Evolutionary conservation across 2,113 vertebrate species (phyloP).

Genomic region (Dipodomys stephensi): DNA sequence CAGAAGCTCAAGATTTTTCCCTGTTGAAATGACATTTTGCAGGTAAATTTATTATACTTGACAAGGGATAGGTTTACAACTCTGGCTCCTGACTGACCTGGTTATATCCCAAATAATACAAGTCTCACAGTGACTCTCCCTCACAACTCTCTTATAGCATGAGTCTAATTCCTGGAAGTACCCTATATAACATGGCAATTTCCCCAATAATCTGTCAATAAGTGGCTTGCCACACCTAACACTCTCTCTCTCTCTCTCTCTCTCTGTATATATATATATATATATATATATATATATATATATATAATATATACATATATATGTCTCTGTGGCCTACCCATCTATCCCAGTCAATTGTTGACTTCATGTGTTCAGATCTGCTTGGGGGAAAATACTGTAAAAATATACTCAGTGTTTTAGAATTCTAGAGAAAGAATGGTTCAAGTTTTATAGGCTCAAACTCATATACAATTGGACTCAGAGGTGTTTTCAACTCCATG

Average conservation of each 20-base stretch:
- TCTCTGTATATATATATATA: too few relatives aligned
- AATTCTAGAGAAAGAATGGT: background rate
- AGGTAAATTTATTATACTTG: slow-evolving; percentile 43
- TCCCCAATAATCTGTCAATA: background rate
- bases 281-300: too few relatives aligned
- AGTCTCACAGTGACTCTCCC: slow-evolving; percentile 35
- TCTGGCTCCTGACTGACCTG: slow-evolving; percentile 6
- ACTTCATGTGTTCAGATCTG: background rate
- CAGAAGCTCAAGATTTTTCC: background rate
- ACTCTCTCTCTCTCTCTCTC: too few relatives aligned
- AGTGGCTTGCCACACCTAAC: background rate
- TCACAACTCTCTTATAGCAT: background rate
- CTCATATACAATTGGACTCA: background rate
- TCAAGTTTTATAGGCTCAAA: background rate
- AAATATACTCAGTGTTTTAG: background rate
- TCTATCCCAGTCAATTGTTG: background rate
- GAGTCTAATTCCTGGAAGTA: background rate
- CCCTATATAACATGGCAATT: background rate
- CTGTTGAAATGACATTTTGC: slow-evolving; percentile 2
- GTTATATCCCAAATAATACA: slow-evolving; percentile 12
- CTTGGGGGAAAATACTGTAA: background rate
- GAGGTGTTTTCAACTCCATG: background rate
- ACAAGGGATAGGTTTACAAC: slow-evolving; percentile 52
- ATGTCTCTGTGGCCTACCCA: background rate
- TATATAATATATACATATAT: background rate